Percentiles rank a stretch among this genome's conserved stretches.
Conservation (phyloP, 2,113 vertebrate genomes). For the Saguinus imperator region DNA sequence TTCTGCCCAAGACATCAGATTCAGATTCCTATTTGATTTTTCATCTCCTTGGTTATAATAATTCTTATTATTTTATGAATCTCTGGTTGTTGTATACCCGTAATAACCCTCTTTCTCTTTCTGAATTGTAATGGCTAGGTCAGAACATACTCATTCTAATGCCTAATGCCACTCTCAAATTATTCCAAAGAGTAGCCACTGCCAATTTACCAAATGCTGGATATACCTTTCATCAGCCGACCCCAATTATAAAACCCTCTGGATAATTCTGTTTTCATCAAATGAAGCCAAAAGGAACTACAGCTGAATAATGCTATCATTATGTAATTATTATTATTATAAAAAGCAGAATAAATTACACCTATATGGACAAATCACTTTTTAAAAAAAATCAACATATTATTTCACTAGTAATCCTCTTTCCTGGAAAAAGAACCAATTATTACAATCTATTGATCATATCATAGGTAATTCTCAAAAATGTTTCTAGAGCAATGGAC, state of each 20-base stretch:
- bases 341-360: not conserved
- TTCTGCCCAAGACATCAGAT: not conserved
- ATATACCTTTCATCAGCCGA: not conserved
- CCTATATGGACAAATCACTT: not conserved
- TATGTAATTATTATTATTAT: not conserved
- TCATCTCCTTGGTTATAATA: not conserved
- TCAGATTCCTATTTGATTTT: not conserved
- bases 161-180: not conserved
- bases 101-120: not conserved
- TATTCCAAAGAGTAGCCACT: not conserved
- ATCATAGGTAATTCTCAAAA: not conserved
- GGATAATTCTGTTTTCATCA: not conserved
- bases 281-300: not conserved
- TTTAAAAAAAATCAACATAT: not conserved
- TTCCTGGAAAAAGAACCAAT: not conserved
- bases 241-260: not conserved
- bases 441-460: not conserved
- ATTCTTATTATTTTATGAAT: not conserved
- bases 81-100: not conserved
- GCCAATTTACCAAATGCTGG: not conserved
- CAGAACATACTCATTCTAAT: not conserved
- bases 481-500: not conserved
- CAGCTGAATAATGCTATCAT: not conserved
- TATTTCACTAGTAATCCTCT: not conserved
- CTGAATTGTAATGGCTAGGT: not conserved